Percentiles rank a stretch among this genome's conserved stretches.
Conservation (phyloP, 2,797 vertebrate species). For the Sebastes diploproa region DNA sequence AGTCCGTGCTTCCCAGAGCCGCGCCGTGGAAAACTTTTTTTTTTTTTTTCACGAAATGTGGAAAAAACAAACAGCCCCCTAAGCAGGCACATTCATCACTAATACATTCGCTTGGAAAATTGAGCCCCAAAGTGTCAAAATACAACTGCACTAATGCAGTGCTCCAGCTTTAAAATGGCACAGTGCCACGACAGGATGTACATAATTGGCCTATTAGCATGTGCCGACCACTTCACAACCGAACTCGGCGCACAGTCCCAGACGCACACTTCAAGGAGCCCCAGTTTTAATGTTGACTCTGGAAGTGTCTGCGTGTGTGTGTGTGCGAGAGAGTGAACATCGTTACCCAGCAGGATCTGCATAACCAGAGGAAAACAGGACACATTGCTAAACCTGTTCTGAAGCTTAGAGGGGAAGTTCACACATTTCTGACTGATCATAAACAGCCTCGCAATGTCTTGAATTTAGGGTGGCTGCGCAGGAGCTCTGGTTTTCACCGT, state of each 20-base stretch:
- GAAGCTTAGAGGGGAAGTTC: slow-evolving; percentile 69
- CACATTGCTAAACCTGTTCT: slow-evolving; percentile 72
- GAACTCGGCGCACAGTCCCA: slow-evolving; percentile 78
- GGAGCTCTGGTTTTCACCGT: slow-evolving; percentile 40
- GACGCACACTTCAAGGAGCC: slow-evolving; percentile 82
- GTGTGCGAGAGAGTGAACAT: slow-evolving; percentile 51
- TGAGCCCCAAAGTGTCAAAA: slow-evolving; percentile 84
- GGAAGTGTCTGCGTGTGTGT: slow-evolving; percentile 58
- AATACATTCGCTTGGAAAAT: slow-evolving; percentile 89
- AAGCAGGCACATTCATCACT: slow-evolving; percentile 90
- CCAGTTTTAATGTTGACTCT: slow-evolving; percentile 80
- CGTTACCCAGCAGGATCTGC: slow-evolving; percentile 74
- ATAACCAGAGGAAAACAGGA: slow-evolving; percentile 75
- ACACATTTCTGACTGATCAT: slow-evolving; percentile 77
- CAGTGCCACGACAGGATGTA: slow-evolving; percentile 80
- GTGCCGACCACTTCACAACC: slow-evolving; percentile 85
- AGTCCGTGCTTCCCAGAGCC: slow-evolving; percentile 85
- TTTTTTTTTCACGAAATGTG: slow-evolving; percentile 65
- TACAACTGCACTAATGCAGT: slow-evolving; percentile 83
- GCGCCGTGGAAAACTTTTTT: slow-evolving; percentile 82
- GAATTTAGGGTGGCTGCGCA: slow-evolving; percentile 44
- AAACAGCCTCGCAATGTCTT: slow-evolving; percentile 60
- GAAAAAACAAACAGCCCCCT: slow-evolving; percentile 89
- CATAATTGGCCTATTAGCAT: slow-evolving; percentile 87
- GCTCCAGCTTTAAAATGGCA: slow-evolving; percentile 82